A percentile compares a stretch with the other conserved stretches of the same genome.
These are phyloP conservation scores for Darwinula stevensoni DNA, from an alignment of 2,888 invertebrate genomes.

Conservation along the genomic window DNA sequence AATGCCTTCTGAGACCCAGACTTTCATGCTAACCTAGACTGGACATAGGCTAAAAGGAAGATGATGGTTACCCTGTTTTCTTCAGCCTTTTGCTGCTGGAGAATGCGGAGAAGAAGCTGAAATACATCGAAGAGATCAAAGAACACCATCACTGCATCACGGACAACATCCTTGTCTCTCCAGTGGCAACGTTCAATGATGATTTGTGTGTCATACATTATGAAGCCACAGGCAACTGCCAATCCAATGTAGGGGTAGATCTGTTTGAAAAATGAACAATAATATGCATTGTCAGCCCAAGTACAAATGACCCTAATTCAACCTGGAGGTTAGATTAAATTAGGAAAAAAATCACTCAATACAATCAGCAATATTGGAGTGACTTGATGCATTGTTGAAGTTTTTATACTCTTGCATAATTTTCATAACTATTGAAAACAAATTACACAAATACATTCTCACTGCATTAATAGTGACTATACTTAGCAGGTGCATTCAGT, in stretches of 20 bases:
- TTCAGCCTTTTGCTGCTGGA: no score
- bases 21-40: no score
- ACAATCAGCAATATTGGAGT: no score
- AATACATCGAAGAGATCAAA: slow-evolving; percentile 82
- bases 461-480: no score
- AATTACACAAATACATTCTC: no score
- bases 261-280: slow-evolving; percentile 19
- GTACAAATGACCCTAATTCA: slow-evolving; percentile 3
- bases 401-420: no score
- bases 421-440: no score
- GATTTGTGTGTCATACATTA: slow-evolving; percentile 87
- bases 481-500: no score
- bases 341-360: no score
- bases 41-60: no score
- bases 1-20: no score
- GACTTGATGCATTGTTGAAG: no score
- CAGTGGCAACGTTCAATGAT: slow-evolving; percentile 70
- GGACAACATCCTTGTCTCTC: slow-evolving; percentile 46
- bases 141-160: slow-evolving; percentile 22
- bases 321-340: background rate
- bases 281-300: slow-evolving; percentile 4
- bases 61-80: slow-evolving; percentile 8
- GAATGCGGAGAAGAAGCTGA: slow-evolving; percentile 60
- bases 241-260: slow-evolving; percentile 61
- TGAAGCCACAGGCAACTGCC: slow-evolving; percentile 70